Base-by-base conservation (phyloP, 2,113 vertebrate species). In the Aythya baeri region DNA sequence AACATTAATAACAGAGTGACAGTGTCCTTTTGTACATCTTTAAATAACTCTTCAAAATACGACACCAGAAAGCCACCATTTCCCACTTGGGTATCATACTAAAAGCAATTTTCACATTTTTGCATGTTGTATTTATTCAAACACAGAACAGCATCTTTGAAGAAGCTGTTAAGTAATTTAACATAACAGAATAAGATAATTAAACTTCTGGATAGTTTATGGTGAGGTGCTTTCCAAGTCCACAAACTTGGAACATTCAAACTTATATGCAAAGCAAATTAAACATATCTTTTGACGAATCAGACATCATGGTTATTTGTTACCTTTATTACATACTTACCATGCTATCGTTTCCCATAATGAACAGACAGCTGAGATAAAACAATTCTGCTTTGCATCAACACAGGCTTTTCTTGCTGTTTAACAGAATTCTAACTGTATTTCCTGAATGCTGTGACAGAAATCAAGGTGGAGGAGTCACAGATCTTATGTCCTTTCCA, bases 1-100 rank as follows among this genome's bases (percentile, higher is more conserved):
- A 97, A 91, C 97, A 98, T 98, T 98, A 98, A 97, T 98, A 98
- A 97, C 91, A 65, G 68, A 92, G 83, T 70, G 73, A 66, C 90
- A 92, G 83, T 92, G 97, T 97, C 97, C 96, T 97, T 97, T 97
- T 94, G 94, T 97, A 93, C 97, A 93, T 90, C 58, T 94, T 96
- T 89, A 96, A 89, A 97, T 94, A 94, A 94, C 96, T 89, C 84
- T 85, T 76, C 81, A 91, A 94, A 96, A 90, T 83, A 91, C 86
- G 96, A 94, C 88, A 94, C 85, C 74, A 62, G 62, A 92, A 94
- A 94, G 88, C 75, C 57, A 44, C 73, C 1, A 2, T 66, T 93
- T 87, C 65, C 77, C 95, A 94, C 83, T 93, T 50, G 85, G 85
- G 78, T 76, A 68, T 43, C 63, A 65, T 52, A 89, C 68, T 44